phyloP scores from a whole-genome alignment of 2,888 invertebrate species.

The Belgica antarctica region DNA sequence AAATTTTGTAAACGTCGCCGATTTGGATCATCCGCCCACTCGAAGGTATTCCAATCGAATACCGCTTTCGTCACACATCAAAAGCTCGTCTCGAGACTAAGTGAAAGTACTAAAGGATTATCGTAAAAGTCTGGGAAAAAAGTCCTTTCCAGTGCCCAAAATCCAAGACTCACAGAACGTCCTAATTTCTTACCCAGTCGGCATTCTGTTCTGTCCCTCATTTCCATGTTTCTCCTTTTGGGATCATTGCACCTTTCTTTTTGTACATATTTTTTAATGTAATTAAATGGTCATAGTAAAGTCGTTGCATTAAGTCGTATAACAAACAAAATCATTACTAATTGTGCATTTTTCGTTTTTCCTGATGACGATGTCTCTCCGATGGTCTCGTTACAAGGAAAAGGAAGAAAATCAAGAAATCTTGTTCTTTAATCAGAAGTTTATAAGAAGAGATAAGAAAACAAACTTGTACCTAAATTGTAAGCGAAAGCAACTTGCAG shows the following conservation, averaged over 20 bases:
- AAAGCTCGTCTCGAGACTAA: too few species aligned
- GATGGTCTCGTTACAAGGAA: neutral
- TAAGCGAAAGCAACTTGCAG: conserved; percentile 25
- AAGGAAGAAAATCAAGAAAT: conserved; percentile 17
- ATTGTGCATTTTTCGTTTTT: conserved; percentile 28
- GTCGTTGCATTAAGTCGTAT: conserved; percentile 28
- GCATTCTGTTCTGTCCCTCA: too few species aligned
- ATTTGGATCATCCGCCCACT: too few species aligned
- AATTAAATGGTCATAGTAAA: conserved; percentile 39
- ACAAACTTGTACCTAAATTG: conserved; percentile 41
- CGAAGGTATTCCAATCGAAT: too few species aligned
- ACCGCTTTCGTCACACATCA: too few species aligned
- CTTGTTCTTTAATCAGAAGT: conserved; percentile 29
- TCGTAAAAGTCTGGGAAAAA: too few species aligned
- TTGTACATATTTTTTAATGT: conserved; percentile 39
- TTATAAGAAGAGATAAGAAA: conserved; percentile 25
- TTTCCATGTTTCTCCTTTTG: neutral
- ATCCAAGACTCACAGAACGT: too few species aligned
- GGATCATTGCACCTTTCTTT: conserved; percentile 27
- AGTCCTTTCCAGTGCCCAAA: conserved; percentile 34
- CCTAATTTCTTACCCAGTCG: too few species aligned
- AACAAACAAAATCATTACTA: conserved; percentile 23
- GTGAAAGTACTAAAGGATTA: too few species aligned
- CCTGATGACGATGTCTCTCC: neutral
- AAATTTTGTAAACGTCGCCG: too few species aligned